Evolutionary conservation across 2,113 vertebrate species (phyloP).

Genomic region (Hyperoodon ampullatus): DNA sequence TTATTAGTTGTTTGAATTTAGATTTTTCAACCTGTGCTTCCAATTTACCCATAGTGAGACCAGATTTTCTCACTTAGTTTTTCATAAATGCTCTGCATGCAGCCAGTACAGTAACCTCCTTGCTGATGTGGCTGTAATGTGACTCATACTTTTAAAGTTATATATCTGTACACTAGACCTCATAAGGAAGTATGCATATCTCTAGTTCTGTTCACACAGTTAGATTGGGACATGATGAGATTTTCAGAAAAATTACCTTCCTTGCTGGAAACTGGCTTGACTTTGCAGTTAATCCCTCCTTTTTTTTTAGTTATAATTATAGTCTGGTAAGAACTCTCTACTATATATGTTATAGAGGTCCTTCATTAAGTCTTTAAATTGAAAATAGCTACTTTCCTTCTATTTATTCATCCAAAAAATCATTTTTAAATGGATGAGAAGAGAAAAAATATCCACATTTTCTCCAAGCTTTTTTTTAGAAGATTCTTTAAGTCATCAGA

Average conservation of each 20-base stretch:
- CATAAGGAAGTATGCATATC: background rate
- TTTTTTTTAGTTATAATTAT: background rate
- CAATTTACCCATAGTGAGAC: slow-evolving; percentile 76
- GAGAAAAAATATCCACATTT: background rate
- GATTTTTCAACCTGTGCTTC: slow-evolving; percentile 80
- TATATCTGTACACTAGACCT: background rate
- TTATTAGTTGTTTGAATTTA: slow-evolving; percentile 81
- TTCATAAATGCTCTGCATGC: slow-evolving; percentile 63
- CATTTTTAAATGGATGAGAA: background rate
- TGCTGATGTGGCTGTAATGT: slow-evolving; percentile 38
- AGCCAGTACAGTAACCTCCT: slow-evolving; percentile 62
- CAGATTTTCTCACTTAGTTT: slow-evolving; percentile 74
- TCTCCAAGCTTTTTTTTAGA: background rate
- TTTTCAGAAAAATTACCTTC: background rate
- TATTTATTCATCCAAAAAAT: background rate
- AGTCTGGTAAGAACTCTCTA: background rate
- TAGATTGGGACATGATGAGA: background rate
- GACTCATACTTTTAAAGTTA: background rate
- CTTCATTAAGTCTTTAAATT: background rate
- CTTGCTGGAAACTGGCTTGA: background rate
- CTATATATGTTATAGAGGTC: background rate
- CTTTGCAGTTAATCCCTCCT: background rate
- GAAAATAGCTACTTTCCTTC: background rate
- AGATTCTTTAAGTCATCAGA: background rate
- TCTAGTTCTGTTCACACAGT: background rate